Base-by-base conservation (phyloP, 2,113 vertebrate species). In the Chlorocebus sabaeus region DNA sequence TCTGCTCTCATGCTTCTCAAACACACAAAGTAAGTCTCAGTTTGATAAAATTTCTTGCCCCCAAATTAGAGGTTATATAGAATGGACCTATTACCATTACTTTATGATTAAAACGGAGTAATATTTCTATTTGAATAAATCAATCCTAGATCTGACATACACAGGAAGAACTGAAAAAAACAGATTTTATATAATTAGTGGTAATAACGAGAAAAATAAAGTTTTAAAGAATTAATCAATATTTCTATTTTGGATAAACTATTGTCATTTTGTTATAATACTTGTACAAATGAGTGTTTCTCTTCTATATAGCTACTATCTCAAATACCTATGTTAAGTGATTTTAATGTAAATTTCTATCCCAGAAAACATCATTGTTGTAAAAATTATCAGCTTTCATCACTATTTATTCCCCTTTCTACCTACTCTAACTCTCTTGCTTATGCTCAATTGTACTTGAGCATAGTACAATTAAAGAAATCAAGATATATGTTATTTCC, bases 201-300 rank as follows among this genome's bases (percentile, higher is more conserved):
- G 25, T 67, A 87, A 86, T 59, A 72, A 81, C 6, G 10, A 97
- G 57, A 91, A 86, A 94, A 96, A 59, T 87, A 3, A 96, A 72
- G 8, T 68, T 95, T 96, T 92, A 57, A 91, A 80, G 25, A 80
- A 57, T 43, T 45, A 55, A 55, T 94, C 40, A 64, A 38, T 48
- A 93, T 80, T 84, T 93, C 55, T 68, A 70, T 48, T 93, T 88
- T 70, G 23, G 22, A 80, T 67, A 30, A 87, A 52, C 11, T 45
- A 64, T 59, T 76, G 83, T 82, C 8, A 7, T 87, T 91, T 59
- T 68, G 10, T 84, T 91, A 61, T 27, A 90, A 75, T 76, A 68
- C 14, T 88, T 68, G 67, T 1, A 40, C 25, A 68, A 12, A 57
- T 45, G 11, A 68, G 11, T 88, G 7, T 43, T 83, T 73, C 52